phyloP scores from a whole-genome alignment of 2,888 invertebrate genomes.

The Sesia apiformis region DNA sequence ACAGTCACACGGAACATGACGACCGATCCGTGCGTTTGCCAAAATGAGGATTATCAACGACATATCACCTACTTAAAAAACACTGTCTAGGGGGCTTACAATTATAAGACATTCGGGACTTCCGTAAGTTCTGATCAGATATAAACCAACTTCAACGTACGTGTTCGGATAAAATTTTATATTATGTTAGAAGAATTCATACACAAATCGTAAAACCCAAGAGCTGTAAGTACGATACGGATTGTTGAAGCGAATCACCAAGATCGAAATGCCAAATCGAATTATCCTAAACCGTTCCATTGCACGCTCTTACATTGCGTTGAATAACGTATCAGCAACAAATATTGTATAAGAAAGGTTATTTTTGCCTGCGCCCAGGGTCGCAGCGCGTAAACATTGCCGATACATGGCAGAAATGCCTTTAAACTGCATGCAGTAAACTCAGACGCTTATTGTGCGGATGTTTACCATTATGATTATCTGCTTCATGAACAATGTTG shows the following conservation, averaged over 20 bases:
- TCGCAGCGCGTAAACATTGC: slow-evolving; percentile 25
- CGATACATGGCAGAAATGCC: slow-evolving; percentile 15
- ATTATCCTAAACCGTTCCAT: slow-evolving; percentile 15
- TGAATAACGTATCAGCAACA: slow-evolving; percentile 16
- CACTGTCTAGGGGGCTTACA: too few relatives aligned
- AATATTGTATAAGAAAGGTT: slow-evolving; percentile 33
- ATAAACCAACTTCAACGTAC: too few relatives aligned
- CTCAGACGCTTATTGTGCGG: slow-evolving; percentile 6
- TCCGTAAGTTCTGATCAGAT: too few relatives aligned
- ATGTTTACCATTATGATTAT: slow-evolving; percentile 15
- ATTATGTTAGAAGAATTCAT: too few relatives aligned
- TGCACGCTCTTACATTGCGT: slow-evolving; percentile 9
- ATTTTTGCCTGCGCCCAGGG: slow-evolving; percentile 33
- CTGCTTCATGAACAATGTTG: slow-evolving; percentile 5
- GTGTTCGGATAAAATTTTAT: too few relatives aligned
- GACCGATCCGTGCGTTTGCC: slow-evolving; percentile 31
- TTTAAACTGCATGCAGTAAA: slow-evolving; percentile 8
- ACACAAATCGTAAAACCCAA: too few relatives aligned
- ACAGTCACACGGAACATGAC: slow-evolving; percentile 23
- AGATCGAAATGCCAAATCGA: slow-evolving; percentile 6
- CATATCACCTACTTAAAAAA: neutral
- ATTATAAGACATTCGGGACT: too few relatives aligned
- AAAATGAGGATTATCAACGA: slow-evolving; percentile 40
- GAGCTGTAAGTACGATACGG: too few relatives aligned
- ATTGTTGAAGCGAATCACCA: too few relatives aligned